A percentile compares a stretch with the other conserved stretches of the same genome.
Evolutionary conservation across 35 echinoderm and acorn worm species (phyloP).

Genomic region (Strongylocentrotus purpuratus): DNA sequence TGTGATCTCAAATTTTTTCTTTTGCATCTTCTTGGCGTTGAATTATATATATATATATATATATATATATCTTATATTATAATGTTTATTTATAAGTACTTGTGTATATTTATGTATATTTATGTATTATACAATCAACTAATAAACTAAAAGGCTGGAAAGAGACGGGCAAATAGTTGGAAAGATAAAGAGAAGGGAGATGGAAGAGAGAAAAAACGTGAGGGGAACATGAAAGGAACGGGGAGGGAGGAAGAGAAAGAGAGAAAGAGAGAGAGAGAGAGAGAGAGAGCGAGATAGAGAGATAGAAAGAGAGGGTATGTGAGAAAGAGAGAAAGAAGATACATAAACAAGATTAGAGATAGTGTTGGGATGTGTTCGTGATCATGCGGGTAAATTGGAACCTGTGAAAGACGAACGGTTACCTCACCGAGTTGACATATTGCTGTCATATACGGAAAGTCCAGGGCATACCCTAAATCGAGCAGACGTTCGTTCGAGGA

Average conservation of each 20-base stretch:
- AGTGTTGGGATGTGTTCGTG: not conserved
- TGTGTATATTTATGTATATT: too few relatives aligned
- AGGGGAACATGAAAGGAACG: too few relatives aligned
- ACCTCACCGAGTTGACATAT: not conserved
- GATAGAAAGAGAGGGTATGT: not conserved
- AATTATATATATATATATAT: too few relatives aligned
- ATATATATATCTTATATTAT: too few relatives aligned
- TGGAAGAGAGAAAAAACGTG: too few relatives aligned
- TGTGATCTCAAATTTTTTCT: too few relatives aligned
- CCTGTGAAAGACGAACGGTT: not conserved
- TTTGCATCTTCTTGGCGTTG: too few relatives aligned
- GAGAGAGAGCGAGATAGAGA: not conserved
- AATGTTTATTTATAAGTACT: too few relatives aligned
- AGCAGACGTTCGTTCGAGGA: conserved; percentile 32
- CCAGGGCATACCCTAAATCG: not conserved
- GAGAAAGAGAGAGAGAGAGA: not conserved
- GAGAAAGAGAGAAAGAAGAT: not conserved
- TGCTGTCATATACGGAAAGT: not conserved
- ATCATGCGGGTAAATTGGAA: not conserved
- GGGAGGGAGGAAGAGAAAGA: not conserved
- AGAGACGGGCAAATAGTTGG: too few relatives aligned
- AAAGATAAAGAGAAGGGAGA: too few relatives aligned
- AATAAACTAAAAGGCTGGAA: too few relatives aligned
- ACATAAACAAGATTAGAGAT: not conserved
- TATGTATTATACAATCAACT: too few relatives aligned